Percentiles rank a stretch among this genome's conserved stretches.
These are phyloP conservation scores for Marcusenius ussheri DNA, from an alignment of 2,113 vertebrate species.

Conservation along the genomic window DNA sequence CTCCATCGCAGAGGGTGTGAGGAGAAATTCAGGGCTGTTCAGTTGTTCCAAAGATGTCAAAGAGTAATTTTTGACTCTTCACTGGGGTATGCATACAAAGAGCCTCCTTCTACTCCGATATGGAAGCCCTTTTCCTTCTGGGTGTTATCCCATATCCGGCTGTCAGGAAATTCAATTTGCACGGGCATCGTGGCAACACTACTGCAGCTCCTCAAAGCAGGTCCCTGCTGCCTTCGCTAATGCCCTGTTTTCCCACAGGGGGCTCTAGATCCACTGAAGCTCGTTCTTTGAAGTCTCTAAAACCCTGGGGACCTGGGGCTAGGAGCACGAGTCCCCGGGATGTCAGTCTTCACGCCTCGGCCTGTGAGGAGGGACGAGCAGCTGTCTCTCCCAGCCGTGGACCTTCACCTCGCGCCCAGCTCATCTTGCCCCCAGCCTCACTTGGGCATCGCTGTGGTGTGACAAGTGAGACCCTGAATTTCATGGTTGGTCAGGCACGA, in stretches of 20 bases:
- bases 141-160: constrained; percentile 49
- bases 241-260: neutral
- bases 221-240: neutral
- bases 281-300: neutral
- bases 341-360: constrained; percentile 25
- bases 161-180: neutral
- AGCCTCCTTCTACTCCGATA: neutral
- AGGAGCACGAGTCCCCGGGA: constrained; percentile 42
- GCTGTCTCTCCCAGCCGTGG: neutral
- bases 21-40: neutral
- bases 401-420: neutral
- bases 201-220: neutral
- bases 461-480: neutral
- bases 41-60: neutral
- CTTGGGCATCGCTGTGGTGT: neutral
- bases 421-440: neutral
- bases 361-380: neutral
- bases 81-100: neutral
- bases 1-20: no score
- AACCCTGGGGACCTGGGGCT: constrained; percentile 32
- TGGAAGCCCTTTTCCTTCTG: constrained; percentile 28
- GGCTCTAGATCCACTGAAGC: neutral
- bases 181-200: no score
- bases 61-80: neutral
- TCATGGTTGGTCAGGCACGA: neutral